Conservation (phyloP, 2,113 vertebrate species). For the Ariopsis seemanni region DNA sequence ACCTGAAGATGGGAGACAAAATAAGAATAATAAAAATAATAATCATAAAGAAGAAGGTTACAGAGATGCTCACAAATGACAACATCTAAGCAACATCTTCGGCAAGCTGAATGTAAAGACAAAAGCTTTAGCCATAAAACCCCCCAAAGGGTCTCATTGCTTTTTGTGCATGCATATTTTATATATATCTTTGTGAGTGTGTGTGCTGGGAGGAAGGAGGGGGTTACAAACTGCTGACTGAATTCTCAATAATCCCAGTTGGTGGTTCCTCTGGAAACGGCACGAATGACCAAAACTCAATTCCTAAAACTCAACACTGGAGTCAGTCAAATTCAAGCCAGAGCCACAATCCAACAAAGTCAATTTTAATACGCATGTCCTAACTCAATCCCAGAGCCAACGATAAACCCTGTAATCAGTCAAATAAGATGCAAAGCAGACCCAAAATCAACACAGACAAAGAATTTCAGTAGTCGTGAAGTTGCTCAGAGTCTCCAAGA, state of each 20-base stretch:
- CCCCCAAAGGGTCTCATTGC: neutral
- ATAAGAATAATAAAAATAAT: neutral
- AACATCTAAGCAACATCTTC: neutral
- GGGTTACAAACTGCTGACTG: neutral
- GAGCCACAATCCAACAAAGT: neutral
- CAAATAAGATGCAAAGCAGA: conserved; percentile 7
- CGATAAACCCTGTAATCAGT: neutral
- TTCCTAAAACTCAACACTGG: neutral
- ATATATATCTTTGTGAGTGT: neutral
- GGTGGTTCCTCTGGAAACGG: conserved; percentile 1
- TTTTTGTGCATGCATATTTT: neutral
- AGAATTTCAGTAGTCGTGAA: neutral
- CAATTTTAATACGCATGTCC: neutral
- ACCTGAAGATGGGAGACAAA: conserved; percentile 35
- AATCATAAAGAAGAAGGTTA: neutral
- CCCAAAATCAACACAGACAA: conserved; percentile 9
- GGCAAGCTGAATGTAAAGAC: neutral
- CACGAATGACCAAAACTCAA: conserved; percentile 24
- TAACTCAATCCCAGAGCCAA: neutral
- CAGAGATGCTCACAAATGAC: neutral
- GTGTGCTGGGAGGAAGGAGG: neutral
- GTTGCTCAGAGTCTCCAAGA: neutral
- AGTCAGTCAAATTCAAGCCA: neutral
- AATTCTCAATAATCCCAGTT: conserved; percentile 15
- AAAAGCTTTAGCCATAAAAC: neutral